Conservation (phyloP, 2,113 vertebrate genomes). For the Neotragus pygmaeus region DNA sequence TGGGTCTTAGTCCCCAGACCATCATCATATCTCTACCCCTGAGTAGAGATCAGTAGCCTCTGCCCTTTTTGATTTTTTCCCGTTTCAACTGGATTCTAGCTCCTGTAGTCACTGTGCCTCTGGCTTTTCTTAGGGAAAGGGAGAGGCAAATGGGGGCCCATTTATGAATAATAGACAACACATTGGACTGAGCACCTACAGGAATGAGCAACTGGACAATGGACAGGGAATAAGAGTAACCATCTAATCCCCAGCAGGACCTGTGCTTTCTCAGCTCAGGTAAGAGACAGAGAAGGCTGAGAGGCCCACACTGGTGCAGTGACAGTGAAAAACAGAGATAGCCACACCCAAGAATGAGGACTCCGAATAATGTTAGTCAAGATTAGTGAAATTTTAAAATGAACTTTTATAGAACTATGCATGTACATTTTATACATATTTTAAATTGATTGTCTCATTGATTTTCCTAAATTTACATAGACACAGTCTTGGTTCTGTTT, state of each 20-base stretch:
- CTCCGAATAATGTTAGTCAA: not conserved
- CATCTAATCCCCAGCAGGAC: not conserved
- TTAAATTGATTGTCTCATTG: not conserved
- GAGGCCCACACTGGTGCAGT: fast-evolving
- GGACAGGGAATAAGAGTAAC: not conserved
- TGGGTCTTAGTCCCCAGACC: not conserved
- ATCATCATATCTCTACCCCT: not conserved
- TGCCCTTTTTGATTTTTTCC: not conserved
- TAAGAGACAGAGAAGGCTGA: constrained; percentile 3
- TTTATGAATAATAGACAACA: not conserved
- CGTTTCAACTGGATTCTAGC: not conserved
- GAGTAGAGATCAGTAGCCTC: not conserved
- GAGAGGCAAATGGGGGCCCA: not conserved
- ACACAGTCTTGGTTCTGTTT: not conserved
- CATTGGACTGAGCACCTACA: not conserved
- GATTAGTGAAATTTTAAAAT: not conserved
- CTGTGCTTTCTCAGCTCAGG: not conserved
- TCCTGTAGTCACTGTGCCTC: not conserved
- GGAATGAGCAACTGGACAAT: not conserved
- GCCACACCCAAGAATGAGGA: not conserved
- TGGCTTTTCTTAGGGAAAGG: not conserved
- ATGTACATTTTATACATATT: not conserved
- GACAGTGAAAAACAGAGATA: not conserved
- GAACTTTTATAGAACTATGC: not conserved
- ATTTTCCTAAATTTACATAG: not conserved